Base-by-base conservation (phyloP, 37 sponge, comb jelly and placozoan species). In the Mnemiopsis leidyi region DNA sequence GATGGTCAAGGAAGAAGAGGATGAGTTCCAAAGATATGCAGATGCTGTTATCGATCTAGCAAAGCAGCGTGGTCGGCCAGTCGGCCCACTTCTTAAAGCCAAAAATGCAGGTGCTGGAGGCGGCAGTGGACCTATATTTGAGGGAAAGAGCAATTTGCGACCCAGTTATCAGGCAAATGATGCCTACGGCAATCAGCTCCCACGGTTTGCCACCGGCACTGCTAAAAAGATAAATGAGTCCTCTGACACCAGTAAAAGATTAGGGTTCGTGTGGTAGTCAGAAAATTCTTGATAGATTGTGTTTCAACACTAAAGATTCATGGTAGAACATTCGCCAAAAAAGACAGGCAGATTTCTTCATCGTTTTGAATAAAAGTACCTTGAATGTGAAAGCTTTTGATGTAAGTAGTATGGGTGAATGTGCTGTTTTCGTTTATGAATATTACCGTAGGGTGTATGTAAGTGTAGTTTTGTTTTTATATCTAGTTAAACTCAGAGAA, bases 1-100 rank as follows among this genome's bases (percentile, higher is more conserved):
- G 82, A 79, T 79, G 36, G 82, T 79, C 36, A 79, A 79, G 82
- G 82, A 79, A 79, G 82, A 79, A 21, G 82, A 79, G 38, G 82
- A 79, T 23, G 82, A 79, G 38, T 79, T 79, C 36, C 82, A 79
- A 36, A 79, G 82, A 36, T 79, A 79, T 36, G 82, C 82, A 33
- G 82, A 79, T 79, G 82, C 82, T 33, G 82, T 79, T 29, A 79
- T 79, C 82, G 82, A 79, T 20, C 13, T 35, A 7, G 82, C 82
- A 3, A 79, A 79, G 36, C 37, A 79, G 21, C 82, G 82, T 23
- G 82, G 82, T 0, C 82, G 82, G 32, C 82, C 82, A 16, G 36
- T 33, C 21, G 33, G 33, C 2, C 82, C 82, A 29, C 36, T 79
- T 18, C 2, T 33, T 1, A 79, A 79, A 29, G 82, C 82, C 23